Conservation (phyloP, 2,797 vertebrate species). For the Serranus cabrilla region DNA sequence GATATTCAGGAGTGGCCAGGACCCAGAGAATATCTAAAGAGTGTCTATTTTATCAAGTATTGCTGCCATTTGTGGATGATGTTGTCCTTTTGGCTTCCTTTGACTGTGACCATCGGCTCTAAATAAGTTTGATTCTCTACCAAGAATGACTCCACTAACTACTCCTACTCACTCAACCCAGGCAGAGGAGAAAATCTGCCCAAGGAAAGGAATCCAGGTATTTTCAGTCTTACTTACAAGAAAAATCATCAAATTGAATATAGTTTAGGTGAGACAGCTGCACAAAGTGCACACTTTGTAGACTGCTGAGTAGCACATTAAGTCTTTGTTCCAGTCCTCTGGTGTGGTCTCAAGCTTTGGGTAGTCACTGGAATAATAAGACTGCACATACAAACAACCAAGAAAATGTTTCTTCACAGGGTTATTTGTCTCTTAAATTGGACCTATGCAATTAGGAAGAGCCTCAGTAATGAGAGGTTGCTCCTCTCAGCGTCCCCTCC, state of each 20-base stretch:
- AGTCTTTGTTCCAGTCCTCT: background rate
- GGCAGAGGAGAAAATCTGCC: background rate
- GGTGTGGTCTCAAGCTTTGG: background rate
- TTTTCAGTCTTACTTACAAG: background rate
- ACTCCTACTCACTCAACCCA: background rate
- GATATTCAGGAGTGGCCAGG: background rate
- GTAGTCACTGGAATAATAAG: background rate
- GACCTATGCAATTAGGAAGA: background rate
- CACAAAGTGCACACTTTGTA: background rate
- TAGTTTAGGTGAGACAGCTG: background rate
- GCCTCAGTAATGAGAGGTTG: background rate
- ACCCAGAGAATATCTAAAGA: background rate
- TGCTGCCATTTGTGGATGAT: background rate
- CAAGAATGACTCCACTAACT: background rate
- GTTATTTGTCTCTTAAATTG: background rate
- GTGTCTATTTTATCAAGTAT: background rate
- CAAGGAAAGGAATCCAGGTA: background rate
- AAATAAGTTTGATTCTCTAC: background rate
- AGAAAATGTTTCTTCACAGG: constrained; percentile 4
- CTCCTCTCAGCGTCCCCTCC: too few relatives aligned
- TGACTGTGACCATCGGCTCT: background rate
- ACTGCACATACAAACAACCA: background rate
- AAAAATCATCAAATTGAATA: background rate
- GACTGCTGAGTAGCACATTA: background rate
- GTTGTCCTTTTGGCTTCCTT: background rate